phyloP scores from a whole-genome alignment of 37 sponge, comb jelly and placozoan genomes.

The Bolinopsis microptera region DNA sequence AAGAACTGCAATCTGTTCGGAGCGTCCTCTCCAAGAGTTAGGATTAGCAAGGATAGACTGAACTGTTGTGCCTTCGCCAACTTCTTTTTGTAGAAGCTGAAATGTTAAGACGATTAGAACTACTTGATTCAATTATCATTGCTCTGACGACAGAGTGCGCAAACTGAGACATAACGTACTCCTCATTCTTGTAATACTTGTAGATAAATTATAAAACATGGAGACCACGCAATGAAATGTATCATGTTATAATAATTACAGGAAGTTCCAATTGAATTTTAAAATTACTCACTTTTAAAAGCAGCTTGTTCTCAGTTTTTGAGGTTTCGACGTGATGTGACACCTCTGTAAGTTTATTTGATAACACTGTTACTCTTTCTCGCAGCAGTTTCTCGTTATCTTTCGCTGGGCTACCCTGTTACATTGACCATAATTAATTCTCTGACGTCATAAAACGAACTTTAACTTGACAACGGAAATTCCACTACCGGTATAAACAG shows the following conservation, averaged over 20 bases:
- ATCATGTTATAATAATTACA: no score
- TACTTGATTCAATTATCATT: no score
- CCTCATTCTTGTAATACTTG: no score
- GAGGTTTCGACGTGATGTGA: neutral
- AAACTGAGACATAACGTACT: no score
- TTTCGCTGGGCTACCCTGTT: conserved; percentile 22
- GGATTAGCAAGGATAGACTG: conserved; percentile 43
- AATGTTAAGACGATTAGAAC: no score
- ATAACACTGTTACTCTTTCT: neutral
- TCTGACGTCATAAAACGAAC: neutral
- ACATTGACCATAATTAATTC: neutral
- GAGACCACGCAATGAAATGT: no score
- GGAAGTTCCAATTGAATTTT: no score
- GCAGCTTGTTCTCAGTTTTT: conserved; percentile 41
- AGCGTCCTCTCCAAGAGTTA: conserved; percentile 38
- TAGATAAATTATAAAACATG: no score
- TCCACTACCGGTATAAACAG: neutral
- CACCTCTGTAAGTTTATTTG: neutral
- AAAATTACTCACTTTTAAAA: neutral
- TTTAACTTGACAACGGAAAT: neutral
- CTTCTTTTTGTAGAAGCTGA: conserved; percentile 50
- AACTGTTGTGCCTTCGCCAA: conserved; percentile 31
- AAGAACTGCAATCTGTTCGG: conserved; percentile 41
- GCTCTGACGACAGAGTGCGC: no score
- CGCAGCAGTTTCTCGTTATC: conserved; percentile 14